phyloP scores from a whole-genome alignment of 1,140 invertebrate genomes.

The Episyrphus balteatus region DNA sequence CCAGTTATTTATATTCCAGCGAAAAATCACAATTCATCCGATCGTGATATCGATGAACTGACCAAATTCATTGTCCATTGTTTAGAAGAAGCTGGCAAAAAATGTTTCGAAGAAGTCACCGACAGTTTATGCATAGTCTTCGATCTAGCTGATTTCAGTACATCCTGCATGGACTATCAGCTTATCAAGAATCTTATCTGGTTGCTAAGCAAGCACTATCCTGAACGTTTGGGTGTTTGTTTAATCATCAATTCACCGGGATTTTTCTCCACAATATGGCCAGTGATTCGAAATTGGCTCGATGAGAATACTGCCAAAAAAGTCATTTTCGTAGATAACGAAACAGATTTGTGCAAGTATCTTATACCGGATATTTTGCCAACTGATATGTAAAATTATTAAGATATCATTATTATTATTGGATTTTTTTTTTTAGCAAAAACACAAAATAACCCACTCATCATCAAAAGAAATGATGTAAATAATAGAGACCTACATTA shows the following conservation, averaged over 20 bases:
- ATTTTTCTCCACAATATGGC: slow-evolving; percentile 62
- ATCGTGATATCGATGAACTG: slow-evolving; percentile 59
- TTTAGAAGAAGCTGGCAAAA: slow-evolving; percentile 61
- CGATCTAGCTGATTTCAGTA: slow-evolving; percentile 58
- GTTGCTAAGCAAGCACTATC: slow-evolving; percentile 60
- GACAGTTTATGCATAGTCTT: slow-evolving; percentile 68
- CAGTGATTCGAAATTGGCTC: slow-evolving; percentile 60
- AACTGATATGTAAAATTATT: slow-evolving; percentile 47
- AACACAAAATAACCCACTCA: too few relatives aligned
- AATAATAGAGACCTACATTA: too few relatives aligned
- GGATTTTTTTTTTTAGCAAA: too few relatives aligned
- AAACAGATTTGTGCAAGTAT: slow-evolving; percentile 57
- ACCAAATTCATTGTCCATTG: slow-evolving; percentile 66
- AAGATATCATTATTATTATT: too few relatives aligned
- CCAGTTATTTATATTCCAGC: slow-evolving; percentile 66
- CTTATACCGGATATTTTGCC: slow-evolving; percentile 65
- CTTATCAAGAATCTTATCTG: slow-evolving; percentile 65
- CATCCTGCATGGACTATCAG: slow-evolving; percentile 65
- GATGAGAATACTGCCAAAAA: slow-evolving; percentile 65
- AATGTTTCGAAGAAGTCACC: slow-evolving; percentile 65
- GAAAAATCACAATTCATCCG: slow-evolving; percentile 59
- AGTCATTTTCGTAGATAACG: slow-evolving; percentile 55
- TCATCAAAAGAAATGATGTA: too few relatives aligned
- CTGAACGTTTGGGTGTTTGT: slow-evolving; percentile 62
- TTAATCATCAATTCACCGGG: slow-evolving; percentile 58